phyloP scores from a whole-genome alignment of 2,113 vertebrate genomes.

The Oophaga pumilio region DNA sequence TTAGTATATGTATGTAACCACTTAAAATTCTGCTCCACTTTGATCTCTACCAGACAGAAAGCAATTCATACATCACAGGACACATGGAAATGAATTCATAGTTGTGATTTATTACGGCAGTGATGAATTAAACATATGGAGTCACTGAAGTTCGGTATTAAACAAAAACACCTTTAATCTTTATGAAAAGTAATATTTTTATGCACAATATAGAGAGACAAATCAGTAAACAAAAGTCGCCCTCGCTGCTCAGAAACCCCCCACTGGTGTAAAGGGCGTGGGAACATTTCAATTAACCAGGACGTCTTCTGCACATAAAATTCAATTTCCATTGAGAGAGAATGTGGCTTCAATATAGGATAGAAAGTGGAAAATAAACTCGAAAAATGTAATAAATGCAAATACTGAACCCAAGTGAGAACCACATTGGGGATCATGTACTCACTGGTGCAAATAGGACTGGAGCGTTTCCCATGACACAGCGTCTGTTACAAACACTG shows the following conservation, averaged over 20 bases:
- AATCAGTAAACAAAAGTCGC: slow-evolving; percentile 24
- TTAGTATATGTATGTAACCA: background rate
- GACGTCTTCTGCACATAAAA: background rate
- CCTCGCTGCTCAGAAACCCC: background rate
- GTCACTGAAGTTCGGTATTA: background rate
- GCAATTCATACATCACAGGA: background rate
- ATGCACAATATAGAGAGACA: background rate
- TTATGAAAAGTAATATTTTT: slow-evolving; percentile 17
- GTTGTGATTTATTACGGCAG: background rate
- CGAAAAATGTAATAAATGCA: slow-evolving; percentile 6
- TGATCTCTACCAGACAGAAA: slow-evolving; percentile 3
- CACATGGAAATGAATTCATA: background rate
- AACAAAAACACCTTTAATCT: background rate
- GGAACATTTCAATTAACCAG: slow-evolving; percentile 27
- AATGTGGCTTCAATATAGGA: slow-evolving; percentile 1
- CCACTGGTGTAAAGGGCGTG: slow-evolving; percentile 18
- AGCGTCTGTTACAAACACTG: background rate
- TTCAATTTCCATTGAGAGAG: slow-evolving; percentile 5
- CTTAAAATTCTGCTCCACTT: background rate
- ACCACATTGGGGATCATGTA: background rate
- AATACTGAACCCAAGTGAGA: background rate
- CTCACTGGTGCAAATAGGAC: background rate
- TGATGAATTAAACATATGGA: slow-evolving; percentile 25
- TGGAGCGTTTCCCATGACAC: background rate
- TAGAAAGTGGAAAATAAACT: background rate